Conservation (phyloP, 1,140 invertebrate species). For the Galendromus occidentalis region DNA sequence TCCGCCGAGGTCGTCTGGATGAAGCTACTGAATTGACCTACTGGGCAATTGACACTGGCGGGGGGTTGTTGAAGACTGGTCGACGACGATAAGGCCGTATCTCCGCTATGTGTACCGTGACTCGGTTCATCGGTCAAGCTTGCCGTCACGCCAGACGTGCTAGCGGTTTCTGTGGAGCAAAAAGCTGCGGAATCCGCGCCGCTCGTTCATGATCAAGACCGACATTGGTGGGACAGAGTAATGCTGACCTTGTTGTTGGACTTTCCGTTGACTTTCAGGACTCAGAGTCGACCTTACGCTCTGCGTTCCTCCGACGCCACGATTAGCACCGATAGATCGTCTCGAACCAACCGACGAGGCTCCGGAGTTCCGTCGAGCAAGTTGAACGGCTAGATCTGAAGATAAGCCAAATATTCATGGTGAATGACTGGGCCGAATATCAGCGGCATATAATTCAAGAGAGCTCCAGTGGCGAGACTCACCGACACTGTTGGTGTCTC, state of each 20-base stretch:
- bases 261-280: background rate
- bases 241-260: background rate
- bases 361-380: conserved; percentile 16
- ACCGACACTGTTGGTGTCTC: conserved; percentile 37
- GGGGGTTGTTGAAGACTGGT: background rate
- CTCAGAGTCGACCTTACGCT: background rate
- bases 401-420: background rate
- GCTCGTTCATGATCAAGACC: no score
- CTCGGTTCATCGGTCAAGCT: no score
- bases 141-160: no score
- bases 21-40: background rate
- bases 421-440: background rate
- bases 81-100: background rate
- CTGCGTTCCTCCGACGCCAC: background rate
- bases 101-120: background rate
- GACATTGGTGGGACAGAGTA: no score
- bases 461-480: conserved; percentile 16
- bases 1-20: conserved; percentile 15
- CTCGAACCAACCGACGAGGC: conserved; percentile 19
- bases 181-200: no score
- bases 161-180: no score
- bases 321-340: background rate
- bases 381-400: conserved; percentile 18
- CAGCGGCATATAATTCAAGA: background rate
- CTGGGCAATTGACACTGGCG: background rate